Percentiles rank a stretch among this genome's conserved stretches.
phyloP scores from a whole-genome alignment of 2,113 vertebrate species.

The Acinonyx jubatus region DNA sequence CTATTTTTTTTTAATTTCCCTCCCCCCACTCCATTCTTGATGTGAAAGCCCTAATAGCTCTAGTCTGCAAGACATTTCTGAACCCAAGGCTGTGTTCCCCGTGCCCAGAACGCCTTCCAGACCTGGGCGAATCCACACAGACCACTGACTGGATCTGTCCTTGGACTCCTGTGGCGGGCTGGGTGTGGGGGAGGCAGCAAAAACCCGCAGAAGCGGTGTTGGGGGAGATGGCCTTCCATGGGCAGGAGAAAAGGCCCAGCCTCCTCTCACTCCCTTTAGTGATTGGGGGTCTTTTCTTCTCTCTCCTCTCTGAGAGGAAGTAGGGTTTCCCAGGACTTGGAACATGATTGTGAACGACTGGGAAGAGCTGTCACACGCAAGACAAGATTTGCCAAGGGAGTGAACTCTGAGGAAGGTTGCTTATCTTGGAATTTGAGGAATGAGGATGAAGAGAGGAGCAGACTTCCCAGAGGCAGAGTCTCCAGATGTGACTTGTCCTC shows the following conservation, averaged over 20 bases:
- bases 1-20: constrained; percentile 17
- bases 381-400: not conserved
- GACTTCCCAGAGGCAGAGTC: not conserved
- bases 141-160: not conserved
- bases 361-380: accelerated
- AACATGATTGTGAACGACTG: not conserved
- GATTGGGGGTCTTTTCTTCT: not conserved
- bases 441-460: not conserved
- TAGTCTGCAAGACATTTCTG: constrained; percentile 67
- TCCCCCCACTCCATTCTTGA: constrained; percentile 20
- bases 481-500: not conserved
- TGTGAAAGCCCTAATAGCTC: constrained; percentile 47
- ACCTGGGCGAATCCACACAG: not conserved
- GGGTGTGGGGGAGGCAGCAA: not conserved
- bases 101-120: constrained; percentile 36
- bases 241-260: not conserved
- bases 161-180: constrained; percentile 36
- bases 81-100: constrained; percentile 51
- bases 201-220: not conserved
- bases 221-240: not conserved
- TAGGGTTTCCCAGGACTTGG: not conserved
- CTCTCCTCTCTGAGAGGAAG: not conserved
- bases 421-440: not conserved
- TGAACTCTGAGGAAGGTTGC: not conserved
- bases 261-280: not conserved